Evolutionary conservation across 2,113 vertebrate species (phyloP).

Genomic region (Thamnaconus septentrionalis): DNA sequence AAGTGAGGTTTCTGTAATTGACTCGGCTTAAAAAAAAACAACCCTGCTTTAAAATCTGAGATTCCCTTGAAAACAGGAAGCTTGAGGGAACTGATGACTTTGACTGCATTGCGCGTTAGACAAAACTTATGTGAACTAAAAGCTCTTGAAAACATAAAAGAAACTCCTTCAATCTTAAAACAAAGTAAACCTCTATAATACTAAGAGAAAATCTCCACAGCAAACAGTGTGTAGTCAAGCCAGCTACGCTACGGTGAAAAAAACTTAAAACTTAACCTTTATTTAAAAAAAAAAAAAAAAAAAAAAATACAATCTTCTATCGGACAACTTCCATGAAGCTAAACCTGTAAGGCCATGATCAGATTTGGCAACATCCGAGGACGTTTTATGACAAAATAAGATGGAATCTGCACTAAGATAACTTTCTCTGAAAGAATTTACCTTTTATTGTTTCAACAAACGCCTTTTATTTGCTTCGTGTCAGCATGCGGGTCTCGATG

Average conservation of each 20-base stretch:
- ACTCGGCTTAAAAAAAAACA: too few relatives aligned
- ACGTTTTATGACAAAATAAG: background rate
- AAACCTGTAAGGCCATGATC: slow-evolving; percentile 5
- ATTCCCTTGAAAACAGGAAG: too few relatives aligned
- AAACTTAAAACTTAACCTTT: background rate
- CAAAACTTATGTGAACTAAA: slow-evolving; percentile 16
- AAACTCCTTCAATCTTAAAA: too few relatives aligned
- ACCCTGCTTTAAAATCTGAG: too few relatives aligned
- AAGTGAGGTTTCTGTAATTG: too few relatives aligned
- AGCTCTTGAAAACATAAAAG: background rate
- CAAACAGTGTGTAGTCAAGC: too few relatives aligned
- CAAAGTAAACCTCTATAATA: too few relatives aligned
- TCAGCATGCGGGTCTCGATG: background rate
- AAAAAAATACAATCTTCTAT: background rate
- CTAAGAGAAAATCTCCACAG: too few relatives aligned
- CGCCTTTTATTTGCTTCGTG: background rate
- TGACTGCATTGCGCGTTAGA: background rate
- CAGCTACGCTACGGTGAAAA: background rate
- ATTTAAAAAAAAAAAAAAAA: background rate
- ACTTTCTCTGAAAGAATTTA: background rate
- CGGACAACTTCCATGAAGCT: background rate
- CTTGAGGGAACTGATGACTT: too few relatives aligned
- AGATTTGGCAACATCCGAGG: slow-evolving; percentile 15
- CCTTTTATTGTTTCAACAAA: too few relatives aligned
- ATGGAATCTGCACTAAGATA: background rate